These are phyloP conservation scores for Myotis planiceps DNA, from an alignment of 2,797 vertebrate genomes.

Conservation along the genomic window DNA sequence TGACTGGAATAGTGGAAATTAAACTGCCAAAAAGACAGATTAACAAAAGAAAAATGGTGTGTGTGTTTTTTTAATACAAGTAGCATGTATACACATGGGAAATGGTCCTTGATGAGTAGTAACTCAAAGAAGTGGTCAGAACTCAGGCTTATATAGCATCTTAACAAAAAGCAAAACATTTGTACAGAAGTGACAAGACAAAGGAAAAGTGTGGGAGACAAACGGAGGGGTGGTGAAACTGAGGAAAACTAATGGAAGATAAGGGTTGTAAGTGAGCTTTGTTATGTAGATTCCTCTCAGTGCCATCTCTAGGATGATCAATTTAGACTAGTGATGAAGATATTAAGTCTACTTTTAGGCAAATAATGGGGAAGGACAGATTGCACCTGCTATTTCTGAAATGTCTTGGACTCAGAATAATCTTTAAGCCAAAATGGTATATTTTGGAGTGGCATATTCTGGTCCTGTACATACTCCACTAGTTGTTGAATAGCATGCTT, in stretches of 20 bases:
- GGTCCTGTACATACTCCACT: neutral
- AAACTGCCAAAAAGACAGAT: neutral
- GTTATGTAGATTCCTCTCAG: neutral
- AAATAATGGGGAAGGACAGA: no score
- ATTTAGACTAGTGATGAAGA: neutral
- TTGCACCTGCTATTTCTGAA: neutral
- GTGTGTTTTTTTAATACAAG: neutral
- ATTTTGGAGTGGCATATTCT: neutral
- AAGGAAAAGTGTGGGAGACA: neutral
- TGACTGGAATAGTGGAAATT: neutral
- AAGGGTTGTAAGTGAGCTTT: neutral
- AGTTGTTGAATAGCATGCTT: neutral
- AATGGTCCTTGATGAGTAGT: neutral
- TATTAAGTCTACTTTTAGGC: neutral
- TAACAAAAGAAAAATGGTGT: neutral
- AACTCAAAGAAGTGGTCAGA: neutral
- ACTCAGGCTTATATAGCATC: no score
- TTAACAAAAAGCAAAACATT: neutral
- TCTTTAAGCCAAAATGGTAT: neutral
- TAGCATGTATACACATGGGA: neutral
- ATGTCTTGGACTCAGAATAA: neutral
- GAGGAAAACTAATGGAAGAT: neutral
- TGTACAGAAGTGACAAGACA: neutral
- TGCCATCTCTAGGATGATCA: neutral
- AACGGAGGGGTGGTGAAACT: neutral